Base-by-base conservation (phyloP, 2,888 invertebrate species). In the Amiota minor region DNA sequence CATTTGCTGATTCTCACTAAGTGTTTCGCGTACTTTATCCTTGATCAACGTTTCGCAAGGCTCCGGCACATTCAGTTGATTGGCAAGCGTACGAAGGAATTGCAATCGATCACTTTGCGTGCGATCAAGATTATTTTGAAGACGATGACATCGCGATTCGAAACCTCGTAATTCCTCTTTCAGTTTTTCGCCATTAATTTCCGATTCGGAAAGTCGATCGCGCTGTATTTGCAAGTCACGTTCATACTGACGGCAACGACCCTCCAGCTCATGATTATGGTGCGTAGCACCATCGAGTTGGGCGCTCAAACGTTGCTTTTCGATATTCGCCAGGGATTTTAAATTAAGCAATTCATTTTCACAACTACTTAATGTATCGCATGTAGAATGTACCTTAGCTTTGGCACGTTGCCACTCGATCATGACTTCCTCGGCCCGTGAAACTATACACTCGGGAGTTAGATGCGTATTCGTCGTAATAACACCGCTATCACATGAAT, bases 21-120 rank as follows among this genome's bases (percentile, higher is more conserved):
- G 90, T 62, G 95, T 91, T 88, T 96, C 95, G 18, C 95, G 91
- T 72, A 96, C 92, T 77, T 95, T 92, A 76, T 96, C 96, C 88
- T 95, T 95, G 76, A 96, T 94, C 49, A 94, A 91, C 69, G 92
- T 92, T 88, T 96, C 96, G 73, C 94, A 92, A 0, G 95, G 93
- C 83, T 96, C 96, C 4, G 95, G 93, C 9, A 94, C 91, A 86
- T 94, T 94, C 0, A 90, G 74, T 90, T 88, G 79, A 53, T 88
- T 85, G 9, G 89, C 88, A 6, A 90, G 72, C 4, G 81, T 83
- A 12, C 90, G 81, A 35, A 90, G 77, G 72, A 90, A 90, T 72
- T 89, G 89, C 75, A 90, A 72, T 0, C 90, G 89, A 81, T 90
- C 90, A 23, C 84, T 87, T 76, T 90, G 90, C 14, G 81, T 85